Percentiles rank a stretch among this genome's conserved stretches.
phyloP scores from a whole-genome alignment of 2,113 vertebrate species.

The Sinocyclocheilus rhinocerous region DNA sequence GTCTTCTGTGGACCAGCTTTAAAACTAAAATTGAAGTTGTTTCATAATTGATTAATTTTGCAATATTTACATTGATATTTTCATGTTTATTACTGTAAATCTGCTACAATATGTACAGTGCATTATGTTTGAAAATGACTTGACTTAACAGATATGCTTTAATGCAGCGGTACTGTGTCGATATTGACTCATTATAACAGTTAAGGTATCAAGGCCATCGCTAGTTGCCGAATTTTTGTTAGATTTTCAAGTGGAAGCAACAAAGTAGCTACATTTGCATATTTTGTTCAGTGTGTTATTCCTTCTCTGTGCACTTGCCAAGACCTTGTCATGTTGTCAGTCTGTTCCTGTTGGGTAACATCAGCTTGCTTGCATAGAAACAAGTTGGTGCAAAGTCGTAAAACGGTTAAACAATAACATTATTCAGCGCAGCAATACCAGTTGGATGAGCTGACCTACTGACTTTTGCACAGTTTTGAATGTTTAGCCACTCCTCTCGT shows the following conservation, averaged over 20 bases:
- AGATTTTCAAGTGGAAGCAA: not conserved
- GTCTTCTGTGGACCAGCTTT: not conserved
- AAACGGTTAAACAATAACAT: slow-evolving; percentile 28
- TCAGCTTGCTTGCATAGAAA: not conserved
- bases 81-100: not conserved
- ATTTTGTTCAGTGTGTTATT: not conserved
- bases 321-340: not conserved
- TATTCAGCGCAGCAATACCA: not conserved
- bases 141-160: not conserved
- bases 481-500: slow-evolving; percentile 48
- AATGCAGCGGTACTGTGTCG: not conserved
- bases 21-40: not conserved
- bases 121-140: not conserved
- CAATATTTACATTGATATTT: not conserved
- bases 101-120: not conserved
- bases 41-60: not conserved
- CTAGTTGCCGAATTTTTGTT: not conserved
- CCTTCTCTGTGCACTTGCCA: not conserved
- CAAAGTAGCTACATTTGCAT: not conserved
- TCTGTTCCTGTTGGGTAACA: not conserved
- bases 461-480: slow-evolving; percentile 44
- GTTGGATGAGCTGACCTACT: slow-evolving; percentile 47
- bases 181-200: not conserved
- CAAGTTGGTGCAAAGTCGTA: not conserved
- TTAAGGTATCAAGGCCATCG: not conserved